These are phyloP conservation scores for Serranus cabrilla DNA, from an alignment of 2,797 vertebrate genomes.

Conservation along the genomic window DNA sequence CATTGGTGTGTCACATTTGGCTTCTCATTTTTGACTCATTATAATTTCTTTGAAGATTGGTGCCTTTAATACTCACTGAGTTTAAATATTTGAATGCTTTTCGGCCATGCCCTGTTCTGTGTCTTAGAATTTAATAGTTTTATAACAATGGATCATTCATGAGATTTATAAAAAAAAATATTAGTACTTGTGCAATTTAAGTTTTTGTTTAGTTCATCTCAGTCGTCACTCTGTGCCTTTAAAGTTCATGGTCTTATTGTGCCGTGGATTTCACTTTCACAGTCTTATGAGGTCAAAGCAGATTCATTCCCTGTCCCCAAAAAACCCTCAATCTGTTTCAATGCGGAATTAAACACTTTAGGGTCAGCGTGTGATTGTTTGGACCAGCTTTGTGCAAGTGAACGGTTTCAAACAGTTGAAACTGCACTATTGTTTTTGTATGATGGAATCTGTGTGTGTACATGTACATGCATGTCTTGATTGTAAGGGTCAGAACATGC, in stretches of 20 bases:
- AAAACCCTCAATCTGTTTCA: conserved; percentile 25
- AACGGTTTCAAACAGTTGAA: conserved; percentile 4
- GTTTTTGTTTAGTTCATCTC: not conserved
- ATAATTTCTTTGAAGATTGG: not conserved
- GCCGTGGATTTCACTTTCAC: conserved; percentile 23
- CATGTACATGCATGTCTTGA: not conserved
- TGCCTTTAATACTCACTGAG: no score
- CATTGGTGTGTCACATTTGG: not conserved
- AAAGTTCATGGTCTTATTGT: not conserved
- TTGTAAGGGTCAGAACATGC: not conserved
- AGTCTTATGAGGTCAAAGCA: conserved; percentile 27
- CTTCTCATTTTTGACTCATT: not conserved
- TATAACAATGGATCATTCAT: not conserved
- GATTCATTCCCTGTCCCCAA: conserved; percentile 22
- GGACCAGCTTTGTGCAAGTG: conserved; percentile 1
- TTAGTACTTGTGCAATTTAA: no score
- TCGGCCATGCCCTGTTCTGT: not conserved
- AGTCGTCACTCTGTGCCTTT: not conserved
- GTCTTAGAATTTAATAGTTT: not conserved
- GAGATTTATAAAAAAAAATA: not conserved
- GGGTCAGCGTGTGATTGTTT: conserved; percentile 24
- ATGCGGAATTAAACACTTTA: conserved; percentile 48
- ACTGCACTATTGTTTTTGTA: not conserved
- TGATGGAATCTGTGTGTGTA: not conserved
- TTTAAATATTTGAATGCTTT: not conserved